phyloP scores from a whole-genome alignment of 2,888 invertebrate genomes.

The Pediacus dermestoides region DNA sequence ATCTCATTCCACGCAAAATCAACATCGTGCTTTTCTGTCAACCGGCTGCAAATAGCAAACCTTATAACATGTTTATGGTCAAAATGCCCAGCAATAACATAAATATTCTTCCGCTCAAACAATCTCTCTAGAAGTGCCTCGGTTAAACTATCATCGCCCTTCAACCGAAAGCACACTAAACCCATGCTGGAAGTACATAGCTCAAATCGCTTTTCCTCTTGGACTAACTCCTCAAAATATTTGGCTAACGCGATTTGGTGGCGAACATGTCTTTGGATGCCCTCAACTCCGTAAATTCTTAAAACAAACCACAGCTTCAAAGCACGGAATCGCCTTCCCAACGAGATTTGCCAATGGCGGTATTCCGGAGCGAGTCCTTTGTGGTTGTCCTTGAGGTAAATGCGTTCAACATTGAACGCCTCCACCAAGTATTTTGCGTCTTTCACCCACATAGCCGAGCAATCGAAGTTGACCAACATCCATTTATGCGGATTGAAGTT shows the following conservation, averaged over 20 bases:
- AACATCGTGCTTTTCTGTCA: constrained; percentile 68
- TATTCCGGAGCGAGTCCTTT: constrained; percentile 60
- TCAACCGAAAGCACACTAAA: constrained; percentile 85
- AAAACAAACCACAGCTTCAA: constrained; percentile 92
- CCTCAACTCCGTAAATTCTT: constrained; percentile 76
- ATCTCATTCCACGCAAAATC: constrained; percentile 62
- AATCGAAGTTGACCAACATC: constrained; percentile 93
- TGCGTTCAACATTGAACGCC: constrained; percentile 88
- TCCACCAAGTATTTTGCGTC: constrained; percentile 78
- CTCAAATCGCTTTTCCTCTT: constrained; percentile 73
- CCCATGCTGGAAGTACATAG: constrained; percentile 56
- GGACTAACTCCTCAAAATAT: constrained; percentile 73
- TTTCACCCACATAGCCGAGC: constrained; percentile 89
- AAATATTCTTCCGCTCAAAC: constrained; percentile 73
- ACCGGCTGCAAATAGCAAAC: constrained; percentile 77
- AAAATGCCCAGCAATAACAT: constrained; percentile 74
- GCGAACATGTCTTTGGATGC: constrained; percentile 74
- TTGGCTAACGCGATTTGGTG: constrained; percentile 72
- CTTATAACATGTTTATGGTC: constrained; percentile 68
- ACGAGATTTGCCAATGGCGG: constrained; percentile 84
- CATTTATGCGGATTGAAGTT: constrained; percentile 96
- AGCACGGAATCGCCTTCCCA: constrained; percentile 86
- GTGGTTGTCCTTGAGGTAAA: constrained; percentile 80
- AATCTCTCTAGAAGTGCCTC: constrained; percentile 68
- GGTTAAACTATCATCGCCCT: constrained; percentile 68